These are phyloP conservation scores for Petrophora chlorosata DNA, from an alignment of 2,888 invertebrate species.

Conservation along the genomic window DNA sequence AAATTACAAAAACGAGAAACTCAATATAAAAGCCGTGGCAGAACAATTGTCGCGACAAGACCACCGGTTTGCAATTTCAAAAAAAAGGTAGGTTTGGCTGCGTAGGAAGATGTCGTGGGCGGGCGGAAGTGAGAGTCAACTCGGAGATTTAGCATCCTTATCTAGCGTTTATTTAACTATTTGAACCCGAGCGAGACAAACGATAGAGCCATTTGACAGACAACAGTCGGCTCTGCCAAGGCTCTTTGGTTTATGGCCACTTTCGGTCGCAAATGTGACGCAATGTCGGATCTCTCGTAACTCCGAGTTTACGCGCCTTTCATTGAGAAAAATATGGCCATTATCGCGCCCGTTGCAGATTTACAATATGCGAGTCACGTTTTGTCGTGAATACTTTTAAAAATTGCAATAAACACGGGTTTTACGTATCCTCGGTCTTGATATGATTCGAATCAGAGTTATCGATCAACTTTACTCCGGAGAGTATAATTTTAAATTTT, in stretches of 20 bases:
- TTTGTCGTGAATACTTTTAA: constrained; percentile 43
- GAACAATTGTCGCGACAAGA: constrained; percentile 65
- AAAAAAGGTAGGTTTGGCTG: constrained; percentile 65
- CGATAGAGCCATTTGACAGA: constrained; percentile 65
- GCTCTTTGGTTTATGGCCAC: constrained; percentile 76
- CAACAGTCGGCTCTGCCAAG: constrained; percentile 73
- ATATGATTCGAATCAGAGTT: constrained; percentile 49
- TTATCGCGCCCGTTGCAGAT: constrained; percentile 56
- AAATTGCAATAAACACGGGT: constrained; percentile 55
- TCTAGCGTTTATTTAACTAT: constrained; percentile 59
- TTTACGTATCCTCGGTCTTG: constrained; percentile 51
- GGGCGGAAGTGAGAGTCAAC: constrained; percentile 81
- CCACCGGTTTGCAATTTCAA: constrained; percentile 71
- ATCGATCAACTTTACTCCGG: constrained; percentile 42
- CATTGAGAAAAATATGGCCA: constrained; percentile 64
- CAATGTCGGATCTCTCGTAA: constrained; percentile 61
- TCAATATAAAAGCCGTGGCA: constrained; percentile 45
- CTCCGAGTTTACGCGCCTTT: constrained; percentile 51
- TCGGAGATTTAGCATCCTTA: constrained; percentile 64
- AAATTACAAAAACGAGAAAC: constrained; percentile 43
- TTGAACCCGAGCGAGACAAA: constrained; percentile 53
- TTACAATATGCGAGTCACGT: constrained; percentile 67
- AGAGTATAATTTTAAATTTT: constrained; percentile 33
- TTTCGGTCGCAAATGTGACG: constrained; percentile 74
- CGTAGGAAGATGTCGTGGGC: constrained; percentile 79